Percentiles rank a stretch among this genome's conserved stretches.
phyloP scores from a whole-genome alignment of 2,113 vertebrate genomes.

The Prinia subflava region DNA sequence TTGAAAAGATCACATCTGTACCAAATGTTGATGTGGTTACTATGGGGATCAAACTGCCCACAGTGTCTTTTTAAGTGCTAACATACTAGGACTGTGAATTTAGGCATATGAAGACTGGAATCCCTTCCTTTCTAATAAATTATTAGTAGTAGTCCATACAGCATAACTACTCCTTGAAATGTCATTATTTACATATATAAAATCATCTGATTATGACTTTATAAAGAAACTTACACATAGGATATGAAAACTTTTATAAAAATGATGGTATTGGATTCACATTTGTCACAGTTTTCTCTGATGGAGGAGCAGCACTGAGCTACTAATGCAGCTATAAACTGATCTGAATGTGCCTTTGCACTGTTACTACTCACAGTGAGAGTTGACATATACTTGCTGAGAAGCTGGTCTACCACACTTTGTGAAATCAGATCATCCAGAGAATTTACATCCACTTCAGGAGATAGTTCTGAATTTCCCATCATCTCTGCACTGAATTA shows the following conservation, averaged over 20 bases:
- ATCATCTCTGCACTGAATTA: conserved; percentile 88
- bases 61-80: neutral
- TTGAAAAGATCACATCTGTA: neutral
- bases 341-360: neutral
- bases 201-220: neutral
- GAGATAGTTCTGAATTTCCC: conserved; percentile 86
- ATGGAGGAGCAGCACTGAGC: neutral
- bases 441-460: conserved; percentile 84
- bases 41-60: neutral
- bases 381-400: conserved; percentile 89
- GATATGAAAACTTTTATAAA: neutral
- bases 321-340: neutral
- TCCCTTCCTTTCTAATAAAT: neutral
- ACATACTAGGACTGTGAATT: neutral
- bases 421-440: conserved; percentile 83
- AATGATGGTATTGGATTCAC: neutral
- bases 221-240: neutral
- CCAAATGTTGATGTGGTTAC: neutral
- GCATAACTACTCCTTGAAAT: neutral
- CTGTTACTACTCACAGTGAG: conserved; percentile 83
- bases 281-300: neutral
- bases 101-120: neutral
- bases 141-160: neutral
- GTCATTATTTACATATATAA: neutral
- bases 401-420: conserved; percentile 84